phyloP scores from a whole-genome alignment of 2,113 vertebrate genomes.

The Mastomys coucha region DNA sequence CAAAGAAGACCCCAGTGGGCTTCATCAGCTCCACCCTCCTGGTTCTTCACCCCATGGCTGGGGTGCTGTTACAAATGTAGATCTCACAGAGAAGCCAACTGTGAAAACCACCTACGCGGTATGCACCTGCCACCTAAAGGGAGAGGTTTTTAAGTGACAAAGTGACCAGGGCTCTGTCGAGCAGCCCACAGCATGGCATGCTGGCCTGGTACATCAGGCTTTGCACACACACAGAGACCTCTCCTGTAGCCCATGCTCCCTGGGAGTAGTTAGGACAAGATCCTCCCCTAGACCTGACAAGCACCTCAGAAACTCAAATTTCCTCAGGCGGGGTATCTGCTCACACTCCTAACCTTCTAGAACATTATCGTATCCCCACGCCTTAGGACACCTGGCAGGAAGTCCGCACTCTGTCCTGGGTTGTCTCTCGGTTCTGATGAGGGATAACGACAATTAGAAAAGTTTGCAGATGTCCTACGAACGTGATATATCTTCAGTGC shows the following conservation, averaged over 20 bases:
- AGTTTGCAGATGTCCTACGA: too few species aligned
- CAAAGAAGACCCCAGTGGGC: neutral
- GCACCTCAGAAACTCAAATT: neutral
- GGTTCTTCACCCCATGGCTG: neutral
- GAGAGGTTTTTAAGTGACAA: too few species aligned
- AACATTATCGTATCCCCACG: neutral
- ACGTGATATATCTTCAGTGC: rapidly evolving
- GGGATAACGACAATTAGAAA: neutral
- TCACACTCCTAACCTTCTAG: too few species aligned
- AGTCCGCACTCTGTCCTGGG: too few species aligned
- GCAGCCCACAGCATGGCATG: too few species aligned
- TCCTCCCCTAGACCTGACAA: neutral
- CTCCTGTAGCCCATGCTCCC: too few species aligned
- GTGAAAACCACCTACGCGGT: neutral
- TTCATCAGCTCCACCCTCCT: neutral
- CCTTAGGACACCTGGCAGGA: neutral
- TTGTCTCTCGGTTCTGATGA: neutral
- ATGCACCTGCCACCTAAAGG: neutral
- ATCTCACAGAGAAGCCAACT: too few species aligned
- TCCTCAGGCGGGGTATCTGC: too few species aligned
- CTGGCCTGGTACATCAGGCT: too few species aligned
- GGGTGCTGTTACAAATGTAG: neutral
- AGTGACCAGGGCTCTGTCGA: neutral
- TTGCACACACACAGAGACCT: too few species aligned
- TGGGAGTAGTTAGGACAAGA: too few species aligned